These are phyloP conservation scores for Lepus timidus DNA, from an alignment of 2,113 vertebrate genomes.

Conservation along the genomic window DNA sequence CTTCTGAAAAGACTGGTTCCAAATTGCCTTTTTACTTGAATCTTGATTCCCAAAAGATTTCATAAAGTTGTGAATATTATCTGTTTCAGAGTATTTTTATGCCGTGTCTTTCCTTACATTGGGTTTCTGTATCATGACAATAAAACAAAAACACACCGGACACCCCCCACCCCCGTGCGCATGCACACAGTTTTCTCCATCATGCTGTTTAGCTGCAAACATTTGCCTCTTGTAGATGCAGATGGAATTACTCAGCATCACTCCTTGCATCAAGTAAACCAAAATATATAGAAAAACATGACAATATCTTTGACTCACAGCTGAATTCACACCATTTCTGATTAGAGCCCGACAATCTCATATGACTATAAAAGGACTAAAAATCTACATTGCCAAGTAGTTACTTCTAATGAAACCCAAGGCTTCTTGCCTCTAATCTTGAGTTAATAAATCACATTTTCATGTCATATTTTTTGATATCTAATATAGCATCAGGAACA, in stretches of 20 bases:
- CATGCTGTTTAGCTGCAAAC: background rate
- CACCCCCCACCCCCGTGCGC: background rate
- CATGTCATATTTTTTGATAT: background rate
- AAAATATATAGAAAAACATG: conserved; percentile 2
- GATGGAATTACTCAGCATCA: conserved; percentile 17
- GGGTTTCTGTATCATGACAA: background rate
- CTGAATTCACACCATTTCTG: conserved; percentile 19
- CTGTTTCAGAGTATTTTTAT: conserved; percentile 29
- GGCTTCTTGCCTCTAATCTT: conserved; percentile 4
- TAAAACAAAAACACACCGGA: background rate
- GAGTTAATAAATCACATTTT: background rate
- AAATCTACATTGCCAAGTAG: background rate
- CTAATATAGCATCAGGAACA: background rate
- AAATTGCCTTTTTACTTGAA: background rate
- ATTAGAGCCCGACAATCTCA: conserved; percentile 51
- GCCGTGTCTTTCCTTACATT: background rate
- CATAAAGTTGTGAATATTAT: conserved; percentile 20
- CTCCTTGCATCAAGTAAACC: conserved; percentile 46
- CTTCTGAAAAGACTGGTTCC: background rate
- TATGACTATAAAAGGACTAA: background rate
- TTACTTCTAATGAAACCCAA: background rate
- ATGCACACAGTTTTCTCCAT: background rate
- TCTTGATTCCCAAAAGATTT: conserved; percentile 29
- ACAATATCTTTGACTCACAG: conserved; percentile 19
- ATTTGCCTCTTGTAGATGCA: background rate